phyloP scores from a whole-genome alignment of 2,113 vertebrate species.

The Apteryx owenii region DNA sequence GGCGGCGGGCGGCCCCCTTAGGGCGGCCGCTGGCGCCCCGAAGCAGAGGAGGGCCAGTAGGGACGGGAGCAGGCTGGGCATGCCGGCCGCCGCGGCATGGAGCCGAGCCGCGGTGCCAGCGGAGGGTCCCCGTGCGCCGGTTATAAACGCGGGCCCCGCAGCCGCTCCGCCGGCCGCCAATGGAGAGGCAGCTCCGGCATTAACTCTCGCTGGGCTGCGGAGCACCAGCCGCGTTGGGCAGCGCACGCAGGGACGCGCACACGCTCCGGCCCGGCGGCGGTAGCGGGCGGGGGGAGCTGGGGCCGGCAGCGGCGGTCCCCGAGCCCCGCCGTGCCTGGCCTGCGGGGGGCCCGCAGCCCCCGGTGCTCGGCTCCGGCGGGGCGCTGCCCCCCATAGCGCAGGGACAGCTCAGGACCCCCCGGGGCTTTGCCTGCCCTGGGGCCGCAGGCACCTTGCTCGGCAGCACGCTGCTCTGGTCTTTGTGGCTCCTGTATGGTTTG shows the following conservation, averaged over 20 bases:
- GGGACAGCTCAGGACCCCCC: neutral
- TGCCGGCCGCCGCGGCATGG: slow-evolving; percentile 30
- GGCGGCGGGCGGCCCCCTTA: neutral
- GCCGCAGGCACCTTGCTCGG: too few species aligned
- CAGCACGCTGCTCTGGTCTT: neutral
- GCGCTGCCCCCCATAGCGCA: neutral
- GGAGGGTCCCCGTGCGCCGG: neutral
- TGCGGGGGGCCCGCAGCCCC: neutral
- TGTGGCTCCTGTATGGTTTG: too few species aligned
- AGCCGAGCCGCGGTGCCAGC: slow-evolving; percentile 3
- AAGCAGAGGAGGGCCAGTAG: slow-evolving; percentile 40
- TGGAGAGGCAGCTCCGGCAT: slow-evolving; percentile 46
- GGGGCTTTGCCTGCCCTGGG: neutral
- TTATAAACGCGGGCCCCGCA: slow-evolving; percentile 11
- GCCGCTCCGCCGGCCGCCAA: slow-evolving; percentile 38
- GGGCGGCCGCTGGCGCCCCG: neutral
- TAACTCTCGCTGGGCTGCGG: slow-evolving; percentile 52
- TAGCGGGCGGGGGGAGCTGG: neutral
- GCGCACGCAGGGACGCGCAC: neutral
- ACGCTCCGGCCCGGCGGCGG: neutral
- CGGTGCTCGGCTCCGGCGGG: neutral
- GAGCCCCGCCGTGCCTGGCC: too few species aligned
- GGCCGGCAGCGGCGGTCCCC: too few species aligned
- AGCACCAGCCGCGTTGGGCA: neutral
- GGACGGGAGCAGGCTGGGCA: slow-evolving; percentile 13